Evolutionary conservation across 2,888 invertebrate species (phyloP), one percentile per base, ranked within the genome.

Genomic region (Pteria penguin): DNA sequence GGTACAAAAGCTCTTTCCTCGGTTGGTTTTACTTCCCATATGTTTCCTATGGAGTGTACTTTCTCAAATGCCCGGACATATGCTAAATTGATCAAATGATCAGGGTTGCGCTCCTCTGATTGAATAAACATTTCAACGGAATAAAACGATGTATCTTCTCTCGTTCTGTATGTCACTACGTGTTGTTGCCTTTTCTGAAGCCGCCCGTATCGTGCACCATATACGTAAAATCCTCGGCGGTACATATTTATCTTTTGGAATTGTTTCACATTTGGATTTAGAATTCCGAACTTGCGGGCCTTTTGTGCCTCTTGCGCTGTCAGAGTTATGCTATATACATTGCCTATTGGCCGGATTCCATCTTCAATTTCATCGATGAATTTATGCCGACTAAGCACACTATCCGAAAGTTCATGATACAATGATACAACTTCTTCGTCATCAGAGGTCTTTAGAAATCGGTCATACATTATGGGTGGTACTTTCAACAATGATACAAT

Each of bases 351-450:
- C n/a, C 60, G 58, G 4, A 69, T 54, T 11, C 69, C 60, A 60
- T 58, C 58, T 33, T 69, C 69, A n/a, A 69, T 69, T 60, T 69
- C 60, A 32, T 11, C 22, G 14, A 24, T 2, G 27, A 33, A 33
- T 27, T 60, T 33, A 36, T 69, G 60, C 5, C 60, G 18, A 2
- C 27, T 33, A 36, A 22, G 5, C 3, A 70, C 45, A 52, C 70
- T 70, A 60, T 69, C 61, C 8, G 52, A 26, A 22, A 52, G 31
- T 45, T 61, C 70, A 60, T 70, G 33, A 45, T 70, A 70, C 14
- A 61, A n/a, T 27, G 36, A 33, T 18, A 61, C 14, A 2, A 61
- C 29, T 66, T 66, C 61, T 36, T 66, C 29, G 36, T 66, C 45
- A 14, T n/a, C 52, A 52, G 33, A 27, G n/a, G 36, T 22, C 45